phyloP scores from a whole-genome alignment of 2,888 invertebrate species.

The Meloe dianella region DNA sequence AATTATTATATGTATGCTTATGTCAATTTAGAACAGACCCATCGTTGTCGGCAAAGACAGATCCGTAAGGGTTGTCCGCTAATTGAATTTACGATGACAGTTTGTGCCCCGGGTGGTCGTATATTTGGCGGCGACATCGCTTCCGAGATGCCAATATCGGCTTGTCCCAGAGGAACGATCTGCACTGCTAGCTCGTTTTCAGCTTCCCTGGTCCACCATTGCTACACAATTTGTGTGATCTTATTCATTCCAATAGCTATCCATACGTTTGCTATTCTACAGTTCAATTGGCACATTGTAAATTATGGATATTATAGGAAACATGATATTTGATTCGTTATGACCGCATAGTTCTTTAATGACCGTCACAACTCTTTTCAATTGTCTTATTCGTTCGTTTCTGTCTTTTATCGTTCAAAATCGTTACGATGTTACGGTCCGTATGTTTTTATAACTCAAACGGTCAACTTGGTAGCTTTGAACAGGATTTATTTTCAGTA shows the following conservation, averaged over 20 bases:
- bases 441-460: constrained; percentile 6
- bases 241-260: not conserved
- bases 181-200: constrained; percentile 44
- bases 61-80: constrained; percentile 52
- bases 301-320: not conserved
- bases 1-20: constrained; percentile 11
- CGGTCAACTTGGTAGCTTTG: constrained; percentile 10
- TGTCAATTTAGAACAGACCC: constrained; percentile 12
- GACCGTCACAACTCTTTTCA: not conserved
- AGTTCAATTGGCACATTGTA: not conserved
- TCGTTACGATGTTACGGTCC: constrained; percentile 11
- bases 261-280: not conserved
- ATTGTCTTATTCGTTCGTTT: not conserved
- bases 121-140: constrained; percentile 59
- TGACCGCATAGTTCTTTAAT: not conserved
- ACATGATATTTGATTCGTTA: not conserved
- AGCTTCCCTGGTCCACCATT: constrained; percentile 33
- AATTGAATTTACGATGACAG: constrained; percentile 60
- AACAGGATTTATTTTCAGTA: constrained; percentile 7
- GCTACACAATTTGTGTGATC: constrained; percentile 8
- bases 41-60: constrained; percentile 40
- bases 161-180: constrained; percentile 56
- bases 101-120: constrained; percentile 57
- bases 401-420: not conserved
- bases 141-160: constrained; percentile 58